Evolutionary conservation across 2,888 invertebrate species (phyloP).

Genomic region (Pandemis heparana): DNA sequence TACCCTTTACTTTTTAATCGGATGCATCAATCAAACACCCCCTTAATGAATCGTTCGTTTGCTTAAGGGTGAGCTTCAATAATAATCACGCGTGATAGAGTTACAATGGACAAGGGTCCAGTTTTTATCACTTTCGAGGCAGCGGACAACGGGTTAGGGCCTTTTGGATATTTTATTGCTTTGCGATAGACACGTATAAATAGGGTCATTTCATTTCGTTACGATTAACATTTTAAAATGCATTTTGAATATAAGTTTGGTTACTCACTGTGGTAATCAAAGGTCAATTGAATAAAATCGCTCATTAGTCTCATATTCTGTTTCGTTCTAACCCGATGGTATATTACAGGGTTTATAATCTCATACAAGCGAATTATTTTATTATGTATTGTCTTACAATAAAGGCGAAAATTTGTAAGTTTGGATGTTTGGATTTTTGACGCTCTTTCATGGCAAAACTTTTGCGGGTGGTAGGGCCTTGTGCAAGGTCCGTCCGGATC

Average conservation of each 20-base stretch:
- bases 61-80: slow-evolving; percentile 72
- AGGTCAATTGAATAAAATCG: too few relatives aligned
- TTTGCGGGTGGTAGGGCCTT: too few relatives aligned
- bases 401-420: too few relatives aligned
- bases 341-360: too few relatives aligned
- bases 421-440: too few relatives aligned
- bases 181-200: background rate
- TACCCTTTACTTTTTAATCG: slow-evolving; percentile 65
- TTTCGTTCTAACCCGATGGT: too few relatives aligned
- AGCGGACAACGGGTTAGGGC: slow-evolving; percentile 19
- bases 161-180: slow-evolving; percentile 14
- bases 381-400: too few relatives aligned
- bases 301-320: too few relatives aligned
- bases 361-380: too few relatives aligned
- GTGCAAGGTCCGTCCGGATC: too few relatives aligned
- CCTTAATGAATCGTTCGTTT: slow-evolving; percentile 72
- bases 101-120: slow-evolving; percentile 60
- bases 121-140: slow-evolving; percentile 52
- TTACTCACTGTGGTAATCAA: too few relatives aligned
- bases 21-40: slow-evolving; percentile 70
- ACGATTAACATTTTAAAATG: background rate
- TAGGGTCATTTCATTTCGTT: background rate
- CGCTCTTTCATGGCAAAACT: too few relatives aligned
- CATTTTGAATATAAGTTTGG: background rate
- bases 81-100: slow-evolving; percentile 65